A percentile compares a stretch with the other conserved stretches of the same genome.
phyloP scores from a whole-genome alignment of 2,797 vertebrate species.

The Sebastes hubbsi region DNA sequence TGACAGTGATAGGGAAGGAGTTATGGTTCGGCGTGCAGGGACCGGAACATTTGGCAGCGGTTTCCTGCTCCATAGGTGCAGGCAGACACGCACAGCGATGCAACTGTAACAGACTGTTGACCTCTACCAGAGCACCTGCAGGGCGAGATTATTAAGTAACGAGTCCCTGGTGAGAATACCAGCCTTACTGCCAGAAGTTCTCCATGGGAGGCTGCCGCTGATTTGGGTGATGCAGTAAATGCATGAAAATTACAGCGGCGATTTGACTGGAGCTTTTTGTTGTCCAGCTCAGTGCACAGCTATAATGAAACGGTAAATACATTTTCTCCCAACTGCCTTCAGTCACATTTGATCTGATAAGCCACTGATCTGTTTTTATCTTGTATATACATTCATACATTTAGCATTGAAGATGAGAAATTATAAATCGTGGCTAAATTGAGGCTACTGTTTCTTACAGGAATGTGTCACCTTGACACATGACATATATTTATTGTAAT shows the following conservation, averaged over 20 bases:
- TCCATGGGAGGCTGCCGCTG: slow-evolving; percentile 65
- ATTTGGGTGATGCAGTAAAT: slow-evolving; percentile 70
- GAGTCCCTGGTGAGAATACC: slow-evolving; percentile 75
- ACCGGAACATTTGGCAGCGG: slow-evolving; percentile 64
- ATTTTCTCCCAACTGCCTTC: not conserved
- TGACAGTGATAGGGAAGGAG: slow-evolving; percentile 68
- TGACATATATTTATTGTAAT: not conserved
- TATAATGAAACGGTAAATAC: not conserved
- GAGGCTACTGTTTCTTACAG: not conserved
- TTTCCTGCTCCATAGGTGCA: slow-evolving; percentile 66
- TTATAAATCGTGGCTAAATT: not conserved
- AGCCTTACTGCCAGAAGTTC: slow-evolving; percentile 75
- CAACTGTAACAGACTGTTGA: slow-evolving; percentile 72
- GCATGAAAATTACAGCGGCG: slow-evolving; percentile 50
- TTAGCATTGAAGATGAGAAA: not conserved
- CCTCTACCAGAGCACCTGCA: slow-evolving; percentile 78
- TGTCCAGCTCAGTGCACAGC: slow-evolving; percentile 10
- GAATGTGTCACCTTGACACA: not conserved
- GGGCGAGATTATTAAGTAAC: slow-evolving; percentile 79
- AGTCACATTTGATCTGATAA: not conserved
- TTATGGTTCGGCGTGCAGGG: slow-evolving; percentile 51
- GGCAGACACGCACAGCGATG: slow-evolving; percentile 61
- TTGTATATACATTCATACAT: not conserved
- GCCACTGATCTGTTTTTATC: not conserved
- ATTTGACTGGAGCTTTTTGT: slow-evolving; percentile 48